phyloP scores from a whole-genome alignment of 2,888 invertebrate genomes.

The Bursaphelenchus okinawaensis region DNA sequence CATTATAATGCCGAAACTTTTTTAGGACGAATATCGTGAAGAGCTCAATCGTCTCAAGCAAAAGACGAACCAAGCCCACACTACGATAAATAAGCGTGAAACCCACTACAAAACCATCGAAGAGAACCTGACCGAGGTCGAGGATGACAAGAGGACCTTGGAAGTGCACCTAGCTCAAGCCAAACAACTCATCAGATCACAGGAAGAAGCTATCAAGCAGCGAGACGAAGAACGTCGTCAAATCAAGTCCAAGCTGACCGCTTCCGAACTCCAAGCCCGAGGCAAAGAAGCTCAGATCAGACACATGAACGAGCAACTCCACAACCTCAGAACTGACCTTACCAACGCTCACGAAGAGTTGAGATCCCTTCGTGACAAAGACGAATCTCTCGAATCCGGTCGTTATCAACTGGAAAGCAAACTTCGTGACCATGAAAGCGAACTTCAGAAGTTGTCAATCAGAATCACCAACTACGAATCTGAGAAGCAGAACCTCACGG shows the following conservation, averaged over 20 bases:
- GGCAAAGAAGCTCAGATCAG: constrained; percentile 56
- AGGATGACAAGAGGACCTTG: constrained; percentile 54
- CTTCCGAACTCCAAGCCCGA: constrained; percentile 54
- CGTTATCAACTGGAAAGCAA: constrained; percentile 50
- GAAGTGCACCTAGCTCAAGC: constrained; percentile 49
- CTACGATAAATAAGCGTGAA: constrained; percentile 50
- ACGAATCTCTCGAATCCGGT: constrained; percentile 48
- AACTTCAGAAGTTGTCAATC: constrained; percentile 42
- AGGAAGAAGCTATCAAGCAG: constrained; percentile 54
- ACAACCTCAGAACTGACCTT: constrained; percentile 51
- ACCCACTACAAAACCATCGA: constrained; percentile 52
- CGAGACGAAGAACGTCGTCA: constrained; percentile 54
- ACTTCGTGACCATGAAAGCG: constrained; percentile 50
- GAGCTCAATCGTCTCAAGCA: constrained; percentile 53
- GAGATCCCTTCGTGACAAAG: constrained; percentile 46
- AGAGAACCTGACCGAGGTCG: constrained; percentile 50
- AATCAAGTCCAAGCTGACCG: constrained; percentile 55
- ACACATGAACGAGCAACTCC: constrained; percentile 55
- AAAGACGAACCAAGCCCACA: constrained; percentile 51
- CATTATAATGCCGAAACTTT: background rate
- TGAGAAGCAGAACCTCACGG: constrained; percentile 43
- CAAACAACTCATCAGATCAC: constrained; percentile 51
- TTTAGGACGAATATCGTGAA: constrained; percentile 52
- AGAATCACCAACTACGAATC: constrained; percentile 48
- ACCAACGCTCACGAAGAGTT: constrained; percentile 52